Percentiles rank a stretch among this genome's conserved stretches.
Conservation (phyloP, 2,888 invertebrate species). For the Lasioglossum malachurum region DNA sequence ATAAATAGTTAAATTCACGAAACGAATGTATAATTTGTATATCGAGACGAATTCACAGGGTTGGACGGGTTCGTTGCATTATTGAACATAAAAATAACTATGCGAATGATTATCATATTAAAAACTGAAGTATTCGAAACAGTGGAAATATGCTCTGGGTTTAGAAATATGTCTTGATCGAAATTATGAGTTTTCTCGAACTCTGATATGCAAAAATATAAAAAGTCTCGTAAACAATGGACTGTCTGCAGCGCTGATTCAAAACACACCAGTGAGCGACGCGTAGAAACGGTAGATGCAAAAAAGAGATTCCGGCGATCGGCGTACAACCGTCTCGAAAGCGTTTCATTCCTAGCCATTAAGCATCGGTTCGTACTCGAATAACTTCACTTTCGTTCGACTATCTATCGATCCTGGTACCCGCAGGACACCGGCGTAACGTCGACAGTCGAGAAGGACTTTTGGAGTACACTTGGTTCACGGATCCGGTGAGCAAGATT, state of each 20-base stretch:
- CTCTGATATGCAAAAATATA: neutral
- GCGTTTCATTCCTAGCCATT: conserved; percentile 22
- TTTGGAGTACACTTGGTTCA: conserved; percentile 47
- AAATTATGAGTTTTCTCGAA: neutral
- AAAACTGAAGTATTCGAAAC: neutral
- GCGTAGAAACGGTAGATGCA: neutral
- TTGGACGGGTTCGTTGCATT: neutral
- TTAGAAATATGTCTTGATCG: neutral
- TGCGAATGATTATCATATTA: neutral
- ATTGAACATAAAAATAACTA: neutral
- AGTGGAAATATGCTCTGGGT: neutral
- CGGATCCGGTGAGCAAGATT: conserved; percentile 55
- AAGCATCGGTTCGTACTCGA: conserved; percentile 35
- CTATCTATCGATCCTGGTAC: conserved; percentile 43
- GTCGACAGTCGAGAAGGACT: conserved; percentile 20
- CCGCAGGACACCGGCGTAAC: conserved; percentile 52
- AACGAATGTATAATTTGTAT: neutral
- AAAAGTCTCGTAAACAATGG: neutral
- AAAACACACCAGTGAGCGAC: neutral
- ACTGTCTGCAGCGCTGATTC: neutral
- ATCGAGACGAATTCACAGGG: neutral
- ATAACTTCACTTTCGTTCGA: conserved; percentile 41
- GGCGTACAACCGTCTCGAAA: neutral
- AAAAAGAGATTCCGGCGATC: neutral
- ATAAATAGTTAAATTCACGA: neutral